These are phyloP conservation scores for Oceanodroma leucorhoa DNA, from an alignment of 2,797 vertebrate genomes.

Conservation along the genomic window DNA sequence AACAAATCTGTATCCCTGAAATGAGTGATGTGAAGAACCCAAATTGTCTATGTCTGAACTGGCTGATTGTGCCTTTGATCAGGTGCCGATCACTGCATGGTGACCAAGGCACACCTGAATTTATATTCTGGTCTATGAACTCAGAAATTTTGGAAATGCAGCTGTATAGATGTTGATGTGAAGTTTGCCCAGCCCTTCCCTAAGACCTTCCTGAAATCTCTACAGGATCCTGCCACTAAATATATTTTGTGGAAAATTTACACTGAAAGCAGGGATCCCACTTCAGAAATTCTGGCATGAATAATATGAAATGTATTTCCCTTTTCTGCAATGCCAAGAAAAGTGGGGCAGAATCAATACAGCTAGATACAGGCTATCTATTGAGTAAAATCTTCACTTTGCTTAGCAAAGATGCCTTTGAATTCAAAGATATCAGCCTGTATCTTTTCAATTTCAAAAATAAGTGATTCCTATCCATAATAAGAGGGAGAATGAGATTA, in stretches of 20 bases:
- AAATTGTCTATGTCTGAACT: not conserved
- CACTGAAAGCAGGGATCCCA: not conserved
- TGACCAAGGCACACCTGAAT: not conserved
- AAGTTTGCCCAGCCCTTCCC: not conserved
- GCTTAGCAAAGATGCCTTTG: not conserved
- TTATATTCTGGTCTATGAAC: not conserved
- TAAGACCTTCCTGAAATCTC: not conserved
- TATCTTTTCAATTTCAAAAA: not conserved
- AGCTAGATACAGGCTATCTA: not conserved
- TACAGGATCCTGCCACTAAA: not conserved
- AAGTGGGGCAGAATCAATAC: not conserved
- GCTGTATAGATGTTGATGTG: not conserved
- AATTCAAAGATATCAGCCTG: not conserved
- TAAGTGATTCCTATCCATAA: not conserved
- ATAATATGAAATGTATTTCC: not conserved
- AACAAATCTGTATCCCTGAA: not conserved
- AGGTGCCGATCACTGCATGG: fast-evolving
- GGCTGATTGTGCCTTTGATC: not conserved
- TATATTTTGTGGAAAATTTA: not conserved
- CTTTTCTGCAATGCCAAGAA: not conserved
- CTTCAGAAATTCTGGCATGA: not conserved
- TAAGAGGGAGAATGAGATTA: constrained; percentile 1
- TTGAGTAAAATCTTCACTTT: not conserved
- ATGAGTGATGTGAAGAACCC: not conserved
- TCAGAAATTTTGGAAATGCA: not conserved